Percentiles rank a stretch among this genome's conserved stretches.
phyloP scores from a whole-genome alignment of 2,888 invertebrate genomes.

The Venusia cambrica region DNA sequence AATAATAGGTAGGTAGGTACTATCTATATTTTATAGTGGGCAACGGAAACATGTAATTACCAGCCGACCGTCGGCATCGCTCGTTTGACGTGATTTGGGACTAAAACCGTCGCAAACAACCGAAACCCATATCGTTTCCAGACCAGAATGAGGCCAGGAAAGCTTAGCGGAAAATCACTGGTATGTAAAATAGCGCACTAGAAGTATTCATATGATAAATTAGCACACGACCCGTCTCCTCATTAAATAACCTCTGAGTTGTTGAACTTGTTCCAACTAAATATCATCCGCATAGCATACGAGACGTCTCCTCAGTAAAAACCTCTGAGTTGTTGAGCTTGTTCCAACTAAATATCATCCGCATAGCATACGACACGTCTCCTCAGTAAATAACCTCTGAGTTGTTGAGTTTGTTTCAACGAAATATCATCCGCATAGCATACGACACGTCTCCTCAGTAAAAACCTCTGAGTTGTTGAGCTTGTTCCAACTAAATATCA shows the following conservation, averaged over 20 bases:
- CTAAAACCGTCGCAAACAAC: conserved; percentile 33
- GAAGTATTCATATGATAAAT: conserved; percentile 41
- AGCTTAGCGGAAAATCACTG: conserved; percentile 37
- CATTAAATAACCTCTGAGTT: conserved; percentile 57
- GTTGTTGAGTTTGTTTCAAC: too few relatives aligned
- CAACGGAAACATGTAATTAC: conserved; percentile 59
- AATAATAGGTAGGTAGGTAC: too few relatives aligned
- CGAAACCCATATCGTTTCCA: conserved; percentile 25
- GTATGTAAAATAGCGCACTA: conserved; percentile 31
- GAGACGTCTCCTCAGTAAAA: conserved; percentile 50
- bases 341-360: conserved; percentile 70
- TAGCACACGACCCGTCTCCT: conserved; percentile 49
- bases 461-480: conserved; percentile 58
- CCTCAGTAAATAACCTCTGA: too few relatives aligned
- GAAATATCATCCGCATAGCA: too few relatives aligned
- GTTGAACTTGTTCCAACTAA: too few relatives aligned
- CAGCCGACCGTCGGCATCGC: conserved; percentile 30
- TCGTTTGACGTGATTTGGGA: conserved; percentile 45
- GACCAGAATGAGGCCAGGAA: conserved; percentile 25
- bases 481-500: too few relatives aligned
- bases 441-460: conserved; percentile 49
- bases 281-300: too few relatives aligned
- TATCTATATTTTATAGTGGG: conserved; percentile 54
- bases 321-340: conserved; percentile 63
- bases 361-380: conserved; percentile 54